phyloP scores from a whole-genome alignment of 2,797 vertebrate genomes.

The Sebastes kiyomatsui region DNA sequence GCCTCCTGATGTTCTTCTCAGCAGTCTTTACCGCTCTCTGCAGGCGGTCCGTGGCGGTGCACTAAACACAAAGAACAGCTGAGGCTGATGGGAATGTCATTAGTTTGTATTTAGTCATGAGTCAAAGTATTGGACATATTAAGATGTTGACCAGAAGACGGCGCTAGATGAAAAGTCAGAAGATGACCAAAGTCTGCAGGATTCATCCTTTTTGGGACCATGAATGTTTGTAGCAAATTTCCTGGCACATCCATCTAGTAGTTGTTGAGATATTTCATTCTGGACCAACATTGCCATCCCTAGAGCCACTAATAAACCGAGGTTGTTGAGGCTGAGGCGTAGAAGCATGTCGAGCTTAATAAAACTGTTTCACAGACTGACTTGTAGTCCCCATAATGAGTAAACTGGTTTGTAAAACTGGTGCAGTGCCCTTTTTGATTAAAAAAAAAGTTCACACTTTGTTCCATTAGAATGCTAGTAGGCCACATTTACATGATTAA shows the following conservation, averaged over 20 bases:
- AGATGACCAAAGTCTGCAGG: neutral
- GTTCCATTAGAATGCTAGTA: neutral
- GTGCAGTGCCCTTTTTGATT: too few species aligned
- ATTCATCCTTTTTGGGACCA: neutral
- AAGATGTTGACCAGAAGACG: neutral
- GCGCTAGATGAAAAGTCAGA: neutral
- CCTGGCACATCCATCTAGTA: rapidly evolving
- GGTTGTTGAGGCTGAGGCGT: neutral
- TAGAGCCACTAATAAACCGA: too few species aligned
- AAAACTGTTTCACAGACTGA: neutral
- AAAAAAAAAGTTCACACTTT: neutral
- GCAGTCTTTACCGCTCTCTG: neutral
- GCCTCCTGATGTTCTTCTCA: neutral
- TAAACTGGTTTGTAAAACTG: neutral
- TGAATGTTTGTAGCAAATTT: neutral
- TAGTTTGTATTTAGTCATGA: neutral
- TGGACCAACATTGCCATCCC: neutral
- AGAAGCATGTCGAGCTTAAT: neutral
- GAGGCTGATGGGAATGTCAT: neutral
- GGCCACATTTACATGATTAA: neutral
- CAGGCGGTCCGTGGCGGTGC: neutral
- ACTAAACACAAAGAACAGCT: neutral
- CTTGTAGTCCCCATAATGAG: neutral
- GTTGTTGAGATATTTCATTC: neutral
- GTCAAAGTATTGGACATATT: neutral